phyloP scores from a whole-genome alignment of 1,140 invertebrate genomes.

The Acyrthosiphon pisum region DNA sequence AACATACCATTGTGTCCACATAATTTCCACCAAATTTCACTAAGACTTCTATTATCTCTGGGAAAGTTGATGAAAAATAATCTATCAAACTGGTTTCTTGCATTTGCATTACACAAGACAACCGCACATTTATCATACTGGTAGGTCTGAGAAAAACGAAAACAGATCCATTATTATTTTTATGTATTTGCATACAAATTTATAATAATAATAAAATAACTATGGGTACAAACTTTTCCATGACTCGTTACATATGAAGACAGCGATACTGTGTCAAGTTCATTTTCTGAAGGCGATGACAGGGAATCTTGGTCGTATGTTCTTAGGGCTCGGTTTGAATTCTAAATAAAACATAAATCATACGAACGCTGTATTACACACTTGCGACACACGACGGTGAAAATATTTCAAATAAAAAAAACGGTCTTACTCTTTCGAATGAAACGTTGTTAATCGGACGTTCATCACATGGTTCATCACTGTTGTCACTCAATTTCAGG shows the following conservation, averaged over 20 bases:
- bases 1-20: background rate
- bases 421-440: background rate
- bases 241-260: background rate
- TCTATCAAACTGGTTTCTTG: slow-evolving; percentile 19
- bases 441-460: background rate
- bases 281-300: background rate
- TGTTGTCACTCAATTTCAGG: background rate
- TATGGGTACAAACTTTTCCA: background rate
- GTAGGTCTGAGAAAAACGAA: background rate
- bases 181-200: background rate
- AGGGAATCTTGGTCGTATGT: background rate
- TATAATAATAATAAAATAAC: background rate
- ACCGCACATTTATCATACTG: background rate
- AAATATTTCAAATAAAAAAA: background rate
- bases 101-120: background rate
- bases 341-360: slow-evolving; percentile 4
- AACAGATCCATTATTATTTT: background rate
- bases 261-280: background rate
- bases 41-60: background rate
- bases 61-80: slow-evolving; percentile 35
- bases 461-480: background rate
- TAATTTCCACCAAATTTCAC: background rate
- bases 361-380: background rate
- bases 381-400: background rate
- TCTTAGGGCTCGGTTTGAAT: background rate